phyloP scores from a whole-genome alignment of 2,888 invertebrate species.

The Ypsolopha sequella region DNA sequence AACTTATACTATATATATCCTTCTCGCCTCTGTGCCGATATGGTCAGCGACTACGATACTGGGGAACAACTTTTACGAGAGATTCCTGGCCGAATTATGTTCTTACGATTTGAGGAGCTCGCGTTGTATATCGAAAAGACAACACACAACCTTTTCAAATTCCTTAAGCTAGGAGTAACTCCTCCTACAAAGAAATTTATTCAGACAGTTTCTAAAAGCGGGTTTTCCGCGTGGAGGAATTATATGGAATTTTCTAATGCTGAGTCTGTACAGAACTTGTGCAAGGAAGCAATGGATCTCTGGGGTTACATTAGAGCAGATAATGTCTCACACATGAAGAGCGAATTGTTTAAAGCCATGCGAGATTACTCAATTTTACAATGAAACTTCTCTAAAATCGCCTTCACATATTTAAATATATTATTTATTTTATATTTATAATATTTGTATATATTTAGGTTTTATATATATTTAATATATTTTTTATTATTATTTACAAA shows the following conservation, averaged over 20 bases:
- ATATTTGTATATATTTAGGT: too few species aligned
- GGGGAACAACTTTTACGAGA: conserved; percentile 75
- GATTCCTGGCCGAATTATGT: conserved; percentile 83
- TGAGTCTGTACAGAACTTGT: conserved; percentile 70
- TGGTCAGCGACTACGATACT: conserved; percentile 85
- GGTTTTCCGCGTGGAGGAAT: conserved; percentile 88
- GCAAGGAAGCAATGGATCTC: conserved; percentile 82
- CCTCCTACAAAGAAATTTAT: conserved; percentile 79
- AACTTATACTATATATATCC: too few species aligned
- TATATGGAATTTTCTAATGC: conserved; percentile 73
- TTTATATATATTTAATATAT: too few species aligned
- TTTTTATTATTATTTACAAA: too few species aligned
- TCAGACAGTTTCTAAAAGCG: conserved; percentile 84
- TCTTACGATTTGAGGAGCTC: conserved; percentile 87
- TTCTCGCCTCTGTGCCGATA: conserved; percentile 80
- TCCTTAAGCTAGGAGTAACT: conserved; percentile 78
- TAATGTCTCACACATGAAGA: conserved; percentile 52
- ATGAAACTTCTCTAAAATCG: conserved; percentile 14
- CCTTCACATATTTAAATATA: too few species aligned
- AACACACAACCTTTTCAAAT: conserved; percentile 78
- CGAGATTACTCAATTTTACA: conserved; percentile 40
- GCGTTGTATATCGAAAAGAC: conserved; percentile 80
- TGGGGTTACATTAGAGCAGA: conserved; percentile 84
- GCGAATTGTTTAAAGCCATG: conserved; percentile 54
- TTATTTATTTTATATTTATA: too few species aligned